These are phyloP conservation scores for Drosophila leonis DNA, from an alignment of 2,888 invertebrate species.

Conservation along the genomic window DNA sequence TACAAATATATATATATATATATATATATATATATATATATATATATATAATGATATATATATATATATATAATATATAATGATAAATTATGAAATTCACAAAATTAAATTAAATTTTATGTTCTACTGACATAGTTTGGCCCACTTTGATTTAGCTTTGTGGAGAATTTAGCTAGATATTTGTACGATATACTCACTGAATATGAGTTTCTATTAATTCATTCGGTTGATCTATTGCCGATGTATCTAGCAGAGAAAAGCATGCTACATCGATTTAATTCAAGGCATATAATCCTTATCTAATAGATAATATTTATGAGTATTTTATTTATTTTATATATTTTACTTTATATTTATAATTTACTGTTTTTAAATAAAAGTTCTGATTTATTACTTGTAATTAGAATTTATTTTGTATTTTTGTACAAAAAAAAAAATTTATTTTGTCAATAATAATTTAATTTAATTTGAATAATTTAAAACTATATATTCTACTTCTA, in stretches of 20 bases:
- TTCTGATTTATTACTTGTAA: too few relatives aligned
- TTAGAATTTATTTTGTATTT: background rate
- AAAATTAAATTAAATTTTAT: background rate
- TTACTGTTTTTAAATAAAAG: too few relatives aligned
- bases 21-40: background rate
- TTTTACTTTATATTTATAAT: too few relatives aligned
- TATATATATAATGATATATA: background rate
- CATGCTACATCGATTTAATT: background rate
- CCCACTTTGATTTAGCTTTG: background rate
- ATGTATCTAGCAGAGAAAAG: background rate
- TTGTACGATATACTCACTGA: background rate
- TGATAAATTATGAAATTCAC: background rate
- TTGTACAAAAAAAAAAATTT: too few relatives aligned
- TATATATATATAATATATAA: background rate
- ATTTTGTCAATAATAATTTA: background rate
- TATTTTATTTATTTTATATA: background rate
- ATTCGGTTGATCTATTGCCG: background rate
- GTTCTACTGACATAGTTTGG: background rate
- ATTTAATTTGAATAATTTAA: background rate
- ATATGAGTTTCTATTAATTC: background rate
- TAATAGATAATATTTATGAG: too few relatives aligned
- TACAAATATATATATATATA: too few relatives aligned
- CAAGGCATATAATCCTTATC: background rate
- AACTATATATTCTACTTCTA: background rate
- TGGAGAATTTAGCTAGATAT: background rate